Percentiles rank a stretch among this genome's conserved stretches.
phyloP scores from a whole-genome alignment of 2,797 vertebrate species.

The Brachyalestes nurse region DNA sequence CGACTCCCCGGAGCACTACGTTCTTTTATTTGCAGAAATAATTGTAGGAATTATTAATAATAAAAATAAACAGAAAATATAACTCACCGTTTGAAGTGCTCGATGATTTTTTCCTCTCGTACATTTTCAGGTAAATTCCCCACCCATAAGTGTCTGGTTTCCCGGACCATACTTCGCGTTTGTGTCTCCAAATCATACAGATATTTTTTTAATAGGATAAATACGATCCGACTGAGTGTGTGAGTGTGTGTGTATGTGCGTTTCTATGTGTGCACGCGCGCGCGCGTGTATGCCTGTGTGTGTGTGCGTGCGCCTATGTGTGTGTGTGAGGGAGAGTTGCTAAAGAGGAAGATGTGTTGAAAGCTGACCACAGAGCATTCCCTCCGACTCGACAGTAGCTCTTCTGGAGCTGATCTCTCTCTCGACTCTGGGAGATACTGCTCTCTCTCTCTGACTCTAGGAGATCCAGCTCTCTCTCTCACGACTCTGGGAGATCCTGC shows the following conservation, averaged over 20 bases:
- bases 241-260: conserved; percentile 43
- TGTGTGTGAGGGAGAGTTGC: not conserved
- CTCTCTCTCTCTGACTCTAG: conserved; percentile 58
- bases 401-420: conserved; percentile 62
- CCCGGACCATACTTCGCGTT: conserved; percentile 96
- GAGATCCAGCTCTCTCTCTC: no score
- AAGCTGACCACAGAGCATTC: conserved; percentile 72
- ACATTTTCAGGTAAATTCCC: conserved; percentile 99
- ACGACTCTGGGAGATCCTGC: no score
- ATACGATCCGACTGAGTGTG: conserved; percentile 71
- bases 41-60: not conserved
- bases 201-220: conserved; percentile 71
- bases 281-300: conserved; percentile 26
- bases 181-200: conserved; percentile 82
- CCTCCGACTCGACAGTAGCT: conserved; percentile 76
- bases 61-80: not conserved
- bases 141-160: conserved; percentile 99
- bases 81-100: conserved; percentile 99
- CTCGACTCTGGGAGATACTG: conserved; percentile 70
- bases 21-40: conserved; percentile 45
- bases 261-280: conserved; percentile 48
- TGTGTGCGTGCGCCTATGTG: conserved; percentile 42
- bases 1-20: conserved; percentile 1
- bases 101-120: conserved; percentile 98
- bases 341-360: conserved; percentile 48